A percentile compares a stretch with the other conserved stretches of the same genome.
These are phyloP conservation scores for Sarcophaga caerulescens DNA, from an alignment of 2,888 invertebrate genomes.

Conservation along the genomic window DNA sequence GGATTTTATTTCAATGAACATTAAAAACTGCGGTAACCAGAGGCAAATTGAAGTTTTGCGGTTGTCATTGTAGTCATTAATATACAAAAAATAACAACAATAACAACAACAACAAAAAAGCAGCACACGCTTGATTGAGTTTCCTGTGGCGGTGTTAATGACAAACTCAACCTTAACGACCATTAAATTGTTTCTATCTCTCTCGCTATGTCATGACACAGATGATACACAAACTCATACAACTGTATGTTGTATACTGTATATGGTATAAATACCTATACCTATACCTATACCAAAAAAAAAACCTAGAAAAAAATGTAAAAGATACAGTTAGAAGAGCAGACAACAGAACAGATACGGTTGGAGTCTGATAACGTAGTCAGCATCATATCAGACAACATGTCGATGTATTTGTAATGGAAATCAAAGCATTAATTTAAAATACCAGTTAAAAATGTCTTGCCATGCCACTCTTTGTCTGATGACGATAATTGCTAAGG, in stretches of 20 bases:
- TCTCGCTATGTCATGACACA: not conserved
- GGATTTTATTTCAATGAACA: constrained; percentile 56
- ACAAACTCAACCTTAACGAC: constrained; percentile 39
- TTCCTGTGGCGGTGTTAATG: constrained; percentile 69
- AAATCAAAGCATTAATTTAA: constrained; percentile 45
- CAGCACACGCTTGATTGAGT: constrained; percentile 70
- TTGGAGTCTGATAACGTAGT: not conserved
- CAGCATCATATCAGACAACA: not conserved
- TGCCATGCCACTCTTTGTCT: constrained; percentile 23
- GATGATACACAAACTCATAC: not conserved
- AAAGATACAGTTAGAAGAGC: not conserved
- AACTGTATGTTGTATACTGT: not conserved
- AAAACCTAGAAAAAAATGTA: not conserved
- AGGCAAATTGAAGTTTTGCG: constrained; percentile 70
- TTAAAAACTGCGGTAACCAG: constrained; percentile 62
- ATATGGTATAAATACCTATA: no score
- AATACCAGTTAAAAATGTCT: constrained; percentile 29
- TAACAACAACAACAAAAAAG: no score
- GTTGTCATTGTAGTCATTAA: constrained; percentile 66
- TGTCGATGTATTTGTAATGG: constrained; percentile 17
- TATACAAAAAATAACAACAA: constrained; percentile 42
- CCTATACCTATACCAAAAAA: not conserved
- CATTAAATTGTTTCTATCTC: not conserved
- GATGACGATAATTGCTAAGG: constrained; percentile 30
- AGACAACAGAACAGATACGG: not conserved